Conservation (phyloP, 1,140 invertebrate species). For the Halotydeus destructor region DNA sequence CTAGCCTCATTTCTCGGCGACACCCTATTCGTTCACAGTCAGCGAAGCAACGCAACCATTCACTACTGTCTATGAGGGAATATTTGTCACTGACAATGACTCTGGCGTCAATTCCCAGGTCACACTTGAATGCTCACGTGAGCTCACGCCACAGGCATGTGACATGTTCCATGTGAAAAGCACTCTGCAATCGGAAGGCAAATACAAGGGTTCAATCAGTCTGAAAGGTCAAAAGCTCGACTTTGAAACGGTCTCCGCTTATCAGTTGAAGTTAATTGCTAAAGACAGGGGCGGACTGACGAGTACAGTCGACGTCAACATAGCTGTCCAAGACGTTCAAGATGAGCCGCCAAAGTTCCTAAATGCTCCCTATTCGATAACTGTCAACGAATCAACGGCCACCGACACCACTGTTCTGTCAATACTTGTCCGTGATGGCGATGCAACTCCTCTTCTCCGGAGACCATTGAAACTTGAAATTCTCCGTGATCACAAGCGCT, state of each 20-base stretch:
- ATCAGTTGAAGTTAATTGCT: not conserved
- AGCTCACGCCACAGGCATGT: constrained; percentile 35
- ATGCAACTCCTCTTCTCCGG: constrained; percentile 43
- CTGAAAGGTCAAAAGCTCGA: not conserved
- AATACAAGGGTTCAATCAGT: not conserved
- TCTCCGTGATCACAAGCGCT: constrained; percentile 33
- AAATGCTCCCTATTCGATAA: constrained; percentile 51
- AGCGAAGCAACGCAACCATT: constrained; percentile 13
- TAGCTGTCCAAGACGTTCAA: constrained; percentile 50
- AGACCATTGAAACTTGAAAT: constrained; percentile 23
- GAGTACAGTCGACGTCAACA: constrained; percentile 40
- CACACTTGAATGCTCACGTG: constrained; percentile 8
- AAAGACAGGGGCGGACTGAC: not conserved
- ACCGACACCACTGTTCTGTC: constrained; percentile 37
- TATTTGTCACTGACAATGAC: constrained; percentile 18
- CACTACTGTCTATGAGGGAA: constrained; percentile 13
- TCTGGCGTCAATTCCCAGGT: constrained; percentile 17
- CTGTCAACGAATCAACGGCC: constrained; percentile 45
- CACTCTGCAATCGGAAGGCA: constrained; percentile 18
- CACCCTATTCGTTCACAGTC: not conserved
- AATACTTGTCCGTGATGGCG: constrained; percentile 48
- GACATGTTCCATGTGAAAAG: constrained; percentile 37
- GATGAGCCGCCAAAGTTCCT: constrained; percentile 56
- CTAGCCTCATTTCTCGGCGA: not conserved
- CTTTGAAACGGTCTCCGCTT: not conserved